Conservation (phyloP, 2,888 invertebrate species). For the Eupithecia subfuscata region DNA sequence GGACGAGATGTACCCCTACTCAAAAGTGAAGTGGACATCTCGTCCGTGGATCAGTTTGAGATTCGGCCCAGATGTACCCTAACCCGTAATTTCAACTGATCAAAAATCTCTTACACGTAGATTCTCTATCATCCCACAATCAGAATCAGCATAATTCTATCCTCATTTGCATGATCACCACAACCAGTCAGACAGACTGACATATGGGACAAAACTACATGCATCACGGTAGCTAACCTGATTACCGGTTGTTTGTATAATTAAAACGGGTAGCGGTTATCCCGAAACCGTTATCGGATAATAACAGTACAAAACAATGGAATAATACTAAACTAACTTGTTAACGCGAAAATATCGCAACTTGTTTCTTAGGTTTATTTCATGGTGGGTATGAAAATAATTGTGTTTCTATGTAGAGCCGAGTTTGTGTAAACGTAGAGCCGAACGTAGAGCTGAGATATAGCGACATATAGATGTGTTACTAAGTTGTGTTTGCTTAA, state of each 20-base stretch:
- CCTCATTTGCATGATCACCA: conserved; percentile 53
- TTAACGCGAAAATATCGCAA: background rate
- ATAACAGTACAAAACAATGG: background rate
- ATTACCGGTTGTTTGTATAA: conserved; percentile 27
- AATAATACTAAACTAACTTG: background rate
- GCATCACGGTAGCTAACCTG: conserved; percentile 20
- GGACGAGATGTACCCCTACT: too few species aligned
- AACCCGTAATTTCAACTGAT: background rate
- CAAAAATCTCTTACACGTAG: background rate
- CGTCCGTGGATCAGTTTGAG: too few species aligned
- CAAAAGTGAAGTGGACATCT: too few species aligned
- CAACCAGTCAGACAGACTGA: conserved; percentile 51
- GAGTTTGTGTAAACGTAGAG: too few species aligned
- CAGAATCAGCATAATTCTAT: conserved; percentile 42
- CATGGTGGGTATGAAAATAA: too few species aligned
- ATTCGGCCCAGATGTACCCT: too few species aligned
- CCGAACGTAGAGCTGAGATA: too few species aligned
- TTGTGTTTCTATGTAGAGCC: too few species aligned
- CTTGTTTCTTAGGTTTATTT: background rate
- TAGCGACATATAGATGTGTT: too few species aligned
- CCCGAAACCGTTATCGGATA: background rate
- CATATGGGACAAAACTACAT: conserved; percentile 26
- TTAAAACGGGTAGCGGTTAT: conserved; percentile 19
- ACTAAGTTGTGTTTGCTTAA: too few species aligned
- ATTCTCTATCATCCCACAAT: background rate